A percentile compares a stretch with the other conserved stretches of the same genome.
These are phyloP conservation scores for Cryptomyrus ogoouensis DNA, from an alignment of 2,113 vertebrate species.

Conservation along the genomic window DNA sequence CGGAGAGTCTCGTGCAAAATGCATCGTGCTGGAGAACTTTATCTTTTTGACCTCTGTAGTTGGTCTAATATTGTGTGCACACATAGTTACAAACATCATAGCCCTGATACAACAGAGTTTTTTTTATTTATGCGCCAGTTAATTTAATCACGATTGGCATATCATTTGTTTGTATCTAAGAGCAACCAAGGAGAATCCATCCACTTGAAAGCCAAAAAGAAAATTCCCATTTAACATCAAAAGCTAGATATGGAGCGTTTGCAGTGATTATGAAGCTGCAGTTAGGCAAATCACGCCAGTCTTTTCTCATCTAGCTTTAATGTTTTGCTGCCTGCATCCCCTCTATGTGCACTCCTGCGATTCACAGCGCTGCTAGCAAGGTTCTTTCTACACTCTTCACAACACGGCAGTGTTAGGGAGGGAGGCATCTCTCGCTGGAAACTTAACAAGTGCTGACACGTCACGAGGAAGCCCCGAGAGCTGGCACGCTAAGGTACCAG, in stretches of 20 bases:
- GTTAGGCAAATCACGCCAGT: not conserved
- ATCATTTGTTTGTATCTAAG: not conserved
- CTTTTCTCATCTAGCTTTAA: not conserved
- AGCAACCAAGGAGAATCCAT: not conserved
- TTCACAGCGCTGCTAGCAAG: not conserved
- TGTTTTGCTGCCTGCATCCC: not conserved
- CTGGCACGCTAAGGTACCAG: not conserved
- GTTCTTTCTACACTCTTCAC: not conserved
- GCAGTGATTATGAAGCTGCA: not conserved
- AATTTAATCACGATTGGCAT: not conserved
- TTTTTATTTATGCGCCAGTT: not conserved
- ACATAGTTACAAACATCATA: not conserved
- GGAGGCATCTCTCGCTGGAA: not conserved
- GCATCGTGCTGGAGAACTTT: not conserved
- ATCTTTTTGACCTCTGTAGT: not conserved
- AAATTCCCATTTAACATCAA: not conserved
- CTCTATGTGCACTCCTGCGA: not conserved
- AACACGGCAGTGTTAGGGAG: not conserved
- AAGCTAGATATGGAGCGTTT: not conserved
- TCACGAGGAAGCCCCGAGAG: conserved; percentile 3
- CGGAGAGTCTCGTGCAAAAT: not conserved
- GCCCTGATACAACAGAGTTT: not conserved
- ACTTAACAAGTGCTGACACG: not conserved
- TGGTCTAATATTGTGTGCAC: not conserved
- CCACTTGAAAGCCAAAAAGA: not conserved